phyloP scores from a whole-genome alignment of 2,113 vertebrate genomes.

The Clarias batrachus region DNA sequence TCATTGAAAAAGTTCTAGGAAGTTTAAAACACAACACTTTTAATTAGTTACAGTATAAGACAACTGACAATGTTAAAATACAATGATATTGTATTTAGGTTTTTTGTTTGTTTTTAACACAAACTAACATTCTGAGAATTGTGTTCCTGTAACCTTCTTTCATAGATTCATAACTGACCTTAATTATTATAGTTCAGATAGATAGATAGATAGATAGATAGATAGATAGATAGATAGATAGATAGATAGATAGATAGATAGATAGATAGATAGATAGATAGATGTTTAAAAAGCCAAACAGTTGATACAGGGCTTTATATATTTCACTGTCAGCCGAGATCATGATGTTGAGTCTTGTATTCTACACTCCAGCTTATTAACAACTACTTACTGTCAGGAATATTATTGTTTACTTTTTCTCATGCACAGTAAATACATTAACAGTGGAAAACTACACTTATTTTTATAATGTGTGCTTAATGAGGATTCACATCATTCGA shows the following conservation, averaged over 20 bases:
- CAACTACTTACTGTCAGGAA: not conserved
- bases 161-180: not conserved
- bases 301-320: not conserved
- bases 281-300: not conserved
- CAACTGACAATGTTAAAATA: not conserved
- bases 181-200: not conserved
- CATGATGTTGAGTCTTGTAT: not conserved
- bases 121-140: not conserved
- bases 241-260: too few species aligned
- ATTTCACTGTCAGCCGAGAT: not conserved
- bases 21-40: too few species aligned
- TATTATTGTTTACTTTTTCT: not conserved
- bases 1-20: too few species aligned
- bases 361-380: not conserved
- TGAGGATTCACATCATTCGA: not conserved
- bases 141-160: not conserved
- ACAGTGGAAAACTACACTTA: not conserved
- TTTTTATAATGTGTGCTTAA: not conserved
- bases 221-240: too few species aligned
- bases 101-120: not conserved
- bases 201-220: too few species aligned
- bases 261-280: too few species aligned
- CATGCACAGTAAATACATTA: not conserved
- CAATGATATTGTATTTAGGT: not conserved
- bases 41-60: not conserved